A percentile compares a stretch with the other conserved stretches of the same genome.
phyloP scores from a whole-genome alignment of 2,797 vertebrate species.

The Alcedo quadribrachys region DNA sequence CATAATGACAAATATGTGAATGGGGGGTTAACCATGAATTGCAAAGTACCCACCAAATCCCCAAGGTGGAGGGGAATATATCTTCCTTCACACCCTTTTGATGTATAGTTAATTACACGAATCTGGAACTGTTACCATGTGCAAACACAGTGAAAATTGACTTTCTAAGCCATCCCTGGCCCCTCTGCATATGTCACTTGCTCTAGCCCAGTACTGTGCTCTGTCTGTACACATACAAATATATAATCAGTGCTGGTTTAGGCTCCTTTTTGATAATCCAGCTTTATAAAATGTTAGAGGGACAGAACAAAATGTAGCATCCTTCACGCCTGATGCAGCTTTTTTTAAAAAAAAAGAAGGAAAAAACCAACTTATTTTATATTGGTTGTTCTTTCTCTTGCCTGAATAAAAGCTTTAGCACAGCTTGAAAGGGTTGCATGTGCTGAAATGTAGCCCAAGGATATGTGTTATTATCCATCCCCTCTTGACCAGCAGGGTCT shows the following conservation, averaged over 20 bases:
- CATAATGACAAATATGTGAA: slow-evolving; percentile 47
- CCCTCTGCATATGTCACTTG: neutral
- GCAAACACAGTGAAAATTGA: slow-evolving; percentile 65
- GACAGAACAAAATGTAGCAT: slow-evolving; percentile 24
- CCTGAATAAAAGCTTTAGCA: slow-evolving; percentile 77
- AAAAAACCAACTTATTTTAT: slow-evolving; percentile 63
- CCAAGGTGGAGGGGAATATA: slow-evolving; percentile 34
- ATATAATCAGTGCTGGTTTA: neutral
- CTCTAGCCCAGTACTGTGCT: neutral
- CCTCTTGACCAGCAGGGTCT: slow-evolving; percentile 87
- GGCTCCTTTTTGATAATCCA: neutral
- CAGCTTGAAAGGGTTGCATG: slow-evolving; percentile 81
- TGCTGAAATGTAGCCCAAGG: slow-evolving; percentile 86
- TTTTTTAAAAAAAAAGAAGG: slow-evolving; percentile 22
- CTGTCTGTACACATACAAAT: slow-evolving; percentile 27
- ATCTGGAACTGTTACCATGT: slow-evolving; percentile 73
- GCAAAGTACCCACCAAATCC: slow-evolving; percentile 61
- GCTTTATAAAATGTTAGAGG: neutral
- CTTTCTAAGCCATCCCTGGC: slow-evolving; percentile 52
- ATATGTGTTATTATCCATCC: slow-evolving; percentile 84
- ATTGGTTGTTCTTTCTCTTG: slow-evolving; percentile 78
- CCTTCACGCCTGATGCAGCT: slow-evolving; percentile 61
- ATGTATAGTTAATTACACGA: slow-evolving; percentile 60
- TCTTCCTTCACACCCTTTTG: slow-evolving; percentile 64
- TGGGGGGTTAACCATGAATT: slow-evolving; percentile 61